Percentiles rank a stretch among this genome's conserved stretches.
Evolutionary conservation across 2,888 invertebrate genomes (phyloP).

Genomic region (Ametastegia equiseti): DNA sequence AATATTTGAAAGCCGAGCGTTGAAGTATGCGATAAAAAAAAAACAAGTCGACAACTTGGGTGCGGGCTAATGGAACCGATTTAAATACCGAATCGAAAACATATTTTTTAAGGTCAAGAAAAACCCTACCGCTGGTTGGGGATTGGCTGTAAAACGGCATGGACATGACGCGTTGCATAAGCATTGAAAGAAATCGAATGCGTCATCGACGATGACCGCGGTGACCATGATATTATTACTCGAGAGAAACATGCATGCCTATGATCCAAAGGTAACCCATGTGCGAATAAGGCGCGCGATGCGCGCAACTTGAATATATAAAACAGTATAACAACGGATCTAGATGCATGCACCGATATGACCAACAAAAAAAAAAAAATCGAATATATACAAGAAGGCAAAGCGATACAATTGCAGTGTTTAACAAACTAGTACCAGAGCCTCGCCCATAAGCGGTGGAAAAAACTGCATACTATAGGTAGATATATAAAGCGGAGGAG

Average conservation of each 20-base stretch:
- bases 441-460: background rate
- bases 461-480: background rate
- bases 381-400: too few relatives aligned
- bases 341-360: conserved; percentile 23
- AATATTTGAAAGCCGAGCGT: background rate
- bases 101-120: background rate
- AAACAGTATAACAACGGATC: conserved; percentile 18
- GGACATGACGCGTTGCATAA: conserved; percentile 10
- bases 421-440: conserved; percentile 5
- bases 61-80: background rate
- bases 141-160: background rate
- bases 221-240: conserved; percentile 40
- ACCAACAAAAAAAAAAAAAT: background rate
- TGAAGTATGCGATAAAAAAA: background rate
- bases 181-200: conserved; percentile 33
- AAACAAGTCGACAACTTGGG: background rate
- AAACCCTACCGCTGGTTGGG: too few relatives aligned
- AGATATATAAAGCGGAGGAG: conserved; percentile 14
- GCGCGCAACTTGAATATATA: conserved; percentile 54
- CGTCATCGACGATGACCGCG: conserved; percentile 19
- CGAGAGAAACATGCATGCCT: conserved; percentile 24
- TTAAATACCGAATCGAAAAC: background rate
- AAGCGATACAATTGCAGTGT: background rate
- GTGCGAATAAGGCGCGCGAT: conserved; percentile 69
- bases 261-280: conserved; percentile 52